Evolutionary conservation across 2,797 vertebrate genomes (phyloP).

Genomic region (Amazonetta brasiliensis): DNA sequence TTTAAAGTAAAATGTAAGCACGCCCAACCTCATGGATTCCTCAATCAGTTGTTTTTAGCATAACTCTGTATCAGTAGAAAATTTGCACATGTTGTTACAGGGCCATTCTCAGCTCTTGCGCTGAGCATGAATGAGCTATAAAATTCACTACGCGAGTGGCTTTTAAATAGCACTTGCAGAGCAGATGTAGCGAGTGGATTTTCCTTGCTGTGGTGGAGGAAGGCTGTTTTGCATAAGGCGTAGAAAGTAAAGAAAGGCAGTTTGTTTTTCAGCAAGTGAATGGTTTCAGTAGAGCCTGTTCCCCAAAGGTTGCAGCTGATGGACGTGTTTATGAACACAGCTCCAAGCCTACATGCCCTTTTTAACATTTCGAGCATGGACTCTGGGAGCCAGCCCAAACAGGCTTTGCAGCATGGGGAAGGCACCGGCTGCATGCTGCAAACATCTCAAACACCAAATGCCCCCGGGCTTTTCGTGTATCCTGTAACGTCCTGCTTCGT

Average conservation of each 20-base stretch:
- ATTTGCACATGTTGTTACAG: fast-evolving
- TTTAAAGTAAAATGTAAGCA: neutral
- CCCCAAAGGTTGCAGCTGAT: constrained; percentile 12
- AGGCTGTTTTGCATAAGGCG: neutral
- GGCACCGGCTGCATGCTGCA: fast-evolving
- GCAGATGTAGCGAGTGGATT: neutral
- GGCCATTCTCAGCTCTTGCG: neutral
- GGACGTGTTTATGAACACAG: neutral
- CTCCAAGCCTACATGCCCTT: neutral
- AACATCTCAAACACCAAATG: neutral
- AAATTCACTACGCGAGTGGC: neutral
- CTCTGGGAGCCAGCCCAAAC: neutral
- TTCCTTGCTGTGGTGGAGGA: neutral
- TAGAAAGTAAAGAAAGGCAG: neutral
- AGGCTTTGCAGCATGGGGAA: neutral
- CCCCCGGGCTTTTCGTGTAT: neutral
- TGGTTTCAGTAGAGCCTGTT: neutral
- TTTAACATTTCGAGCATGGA: neutral
- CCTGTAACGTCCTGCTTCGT: neutral
- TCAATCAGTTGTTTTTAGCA: neutral
- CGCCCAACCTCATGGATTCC: neutral
- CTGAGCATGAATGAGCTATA: neutral
- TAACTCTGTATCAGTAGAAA: neutral
- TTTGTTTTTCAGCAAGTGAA: constrained; percentile 1
- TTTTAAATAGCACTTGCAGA: neutral